phyloP scores from a whole-genome alignment of 2,113 vertebrate species.

The Strix uralensis region DNA sequence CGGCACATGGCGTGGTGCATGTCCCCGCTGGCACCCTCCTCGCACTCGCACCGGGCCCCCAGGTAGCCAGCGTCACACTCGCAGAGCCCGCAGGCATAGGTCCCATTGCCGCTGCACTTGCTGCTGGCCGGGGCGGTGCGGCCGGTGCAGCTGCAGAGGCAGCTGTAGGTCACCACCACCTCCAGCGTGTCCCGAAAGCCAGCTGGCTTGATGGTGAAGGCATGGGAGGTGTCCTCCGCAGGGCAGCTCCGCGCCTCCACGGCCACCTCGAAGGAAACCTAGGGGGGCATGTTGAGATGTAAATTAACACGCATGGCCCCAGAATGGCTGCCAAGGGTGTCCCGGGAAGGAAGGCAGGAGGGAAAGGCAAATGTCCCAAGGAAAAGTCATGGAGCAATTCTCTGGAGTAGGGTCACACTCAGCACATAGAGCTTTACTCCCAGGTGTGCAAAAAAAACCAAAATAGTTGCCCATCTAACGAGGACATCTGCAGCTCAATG shows the following conservation, averaged over 20 bases:
- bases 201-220: conserved; percentile 89
- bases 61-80: conserved; percentile 85
- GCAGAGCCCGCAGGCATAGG: conserved; percentile 87
- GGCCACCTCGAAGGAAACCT: conserved; percentile 89
- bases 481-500: neutral
- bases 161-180: conserved; percentile 84
- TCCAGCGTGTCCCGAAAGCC: conserved; percentile 92
- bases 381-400: neutral
- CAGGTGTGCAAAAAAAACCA: accelerated
- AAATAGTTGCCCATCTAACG: accelerated
- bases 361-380: neutral
- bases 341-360: neutral
- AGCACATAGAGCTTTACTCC: accelerated
- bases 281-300: neutral
- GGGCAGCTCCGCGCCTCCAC: conserved; percentile 89
- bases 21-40: conserved; percentile 83
- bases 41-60: conserved; percentile 90
- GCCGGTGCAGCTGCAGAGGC: conserved; percentile 83
- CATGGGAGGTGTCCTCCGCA: conserved; percentile 43
- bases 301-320: accelerated
- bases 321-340: accelerated
- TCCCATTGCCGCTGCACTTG: conserved; percentile 86
- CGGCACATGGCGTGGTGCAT: conserved; percentile 82
- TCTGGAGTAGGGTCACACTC: accelerated
- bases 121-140: conserved; percentile 70